Evolutionary conservation across 2,797 vertebrate species (phyloP), one percentile per base, ranked within the genome.

Genomic region (Crocodylus rhombifer): DNA sequence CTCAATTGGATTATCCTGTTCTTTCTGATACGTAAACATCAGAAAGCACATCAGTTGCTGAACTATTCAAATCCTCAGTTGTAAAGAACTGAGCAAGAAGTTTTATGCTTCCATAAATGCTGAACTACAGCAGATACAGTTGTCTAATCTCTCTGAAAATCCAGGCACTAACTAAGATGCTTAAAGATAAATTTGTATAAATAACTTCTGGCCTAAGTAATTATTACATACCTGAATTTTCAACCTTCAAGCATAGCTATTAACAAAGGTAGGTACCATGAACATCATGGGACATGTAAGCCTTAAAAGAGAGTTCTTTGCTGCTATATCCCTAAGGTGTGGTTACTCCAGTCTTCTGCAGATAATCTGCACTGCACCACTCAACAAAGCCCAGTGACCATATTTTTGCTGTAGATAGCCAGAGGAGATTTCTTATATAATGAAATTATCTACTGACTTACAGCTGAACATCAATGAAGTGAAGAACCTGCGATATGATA

Each of bases 401-500:
- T 11, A 9, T 90, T 95, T 93, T 91, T 90, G 55, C 55, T 78
- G 25, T 18, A 73, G 33, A 67, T 82, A n/a, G 78, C 91, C 14
- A 77, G 17, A 26, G 28, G 63, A 64, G 91, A 94, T 86, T 60
- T 77, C 42, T 94, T 78, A 80, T 21, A 80, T 1, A 36, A 18
- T 28, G 79, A 64, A 94, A 84, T 10, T 67, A 55, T 57, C 30
- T 28, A 36, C 55, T 90, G 67, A 58, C n/a, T 89, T 80, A 86
- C 92, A 90, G 63, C 74, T 75, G 33, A 30, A 36, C 21, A 71
- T 23, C 6, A 20, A 23, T 36, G 42, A 12, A 26, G 61, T 23
- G 26, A 62, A 62, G 12, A 71, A 36, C 33, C 21, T 71, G 21
- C 13, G 6, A 36, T 6, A 33, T 71, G 67, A 71, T 21, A 71